Percentiles rank a stretch among this genome's conserved stretches.
phyloP scores from a whole-genome alignment of 2,113 vertebrate genomes.

The Cyphomyrus discorhynchus region DNA sequence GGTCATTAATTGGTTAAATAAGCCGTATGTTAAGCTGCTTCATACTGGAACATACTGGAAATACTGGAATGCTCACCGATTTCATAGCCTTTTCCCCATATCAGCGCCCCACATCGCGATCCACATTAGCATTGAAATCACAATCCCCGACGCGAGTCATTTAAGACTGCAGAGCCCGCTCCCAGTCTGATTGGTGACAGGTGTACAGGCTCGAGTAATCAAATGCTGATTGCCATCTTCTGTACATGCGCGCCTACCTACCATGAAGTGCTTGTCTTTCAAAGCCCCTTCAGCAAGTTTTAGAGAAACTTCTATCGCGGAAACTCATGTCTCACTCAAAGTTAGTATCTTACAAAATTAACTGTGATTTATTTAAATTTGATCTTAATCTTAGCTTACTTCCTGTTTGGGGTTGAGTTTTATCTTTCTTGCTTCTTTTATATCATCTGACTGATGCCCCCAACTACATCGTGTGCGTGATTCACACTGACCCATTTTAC shows the following conservation, averaged over 20 bases:
- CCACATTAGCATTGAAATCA: not conserved
- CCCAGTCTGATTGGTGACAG: not conserved
- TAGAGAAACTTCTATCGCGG: not conserved
- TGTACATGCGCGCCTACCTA: not conserved
- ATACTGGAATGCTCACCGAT: not conserved
- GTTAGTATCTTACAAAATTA: not conserved
- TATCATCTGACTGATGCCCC: not conserved
- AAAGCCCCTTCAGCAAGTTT: not conserved
- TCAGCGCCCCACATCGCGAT: not conserved
- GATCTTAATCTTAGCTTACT: not conserved
- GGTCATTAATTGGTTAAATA: not conserved
- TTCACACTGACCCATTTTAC: not conserved
- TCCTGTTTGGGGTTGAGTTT: not conserved
- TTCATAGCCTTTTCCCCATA: not conserved
- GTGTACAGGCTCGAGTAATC: constrained; percentile 1
- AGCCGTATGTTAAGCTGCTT: not conserved
- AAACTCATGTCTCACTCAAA: not conserved
- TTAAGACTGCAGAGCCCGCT: not conserved
- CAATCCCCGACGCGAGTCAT: not conserved
- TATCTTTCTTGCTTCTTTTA: not conserved
- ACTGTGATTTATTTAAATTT: not conserved
- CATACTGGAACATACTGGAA: not conserved
- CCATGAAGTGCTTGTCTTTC: not conserved
- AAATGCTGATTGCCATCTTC: constrained; percentile 8
- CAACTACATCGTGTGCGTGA: not conserved